These are phyloP conservation scores for Alviniconcha strummeri DNA, from an alignment of 2,888 invertebrate species.

Conservation along the genomic window DNA sequence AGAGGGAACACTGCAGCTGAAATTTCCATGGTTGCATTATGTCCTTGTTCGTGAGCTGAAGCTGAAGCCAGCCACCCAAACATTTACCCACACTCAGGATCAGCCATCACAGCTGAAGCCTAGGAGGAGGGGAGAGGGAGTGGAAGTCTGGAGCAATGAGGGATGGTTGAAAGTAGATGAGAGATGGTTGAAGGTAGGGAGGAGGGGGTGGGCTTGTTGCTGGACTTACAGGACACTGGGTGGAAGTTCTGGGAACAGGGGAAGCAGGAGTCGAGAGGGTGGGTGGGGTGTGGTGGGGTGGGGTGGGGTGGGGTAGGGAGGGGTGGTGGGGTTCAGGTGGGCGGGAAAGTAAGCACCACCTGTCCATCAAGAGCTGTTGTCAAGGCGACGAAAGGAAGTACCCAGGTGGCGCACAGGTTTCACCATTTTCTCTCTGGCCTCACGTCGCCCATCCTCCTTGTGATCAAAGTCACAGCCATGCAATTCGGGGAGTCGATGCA, in stretches of 20 bases:
- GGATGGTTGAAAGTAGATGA: too few relatives aligned
- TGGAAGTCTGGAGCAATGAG: too few relatives aligned
- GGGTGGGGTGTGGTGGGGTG: neutral
- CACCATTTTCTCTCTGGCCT: slow-evolving; percentile 72
- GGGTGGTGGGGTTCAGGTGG: neutral
- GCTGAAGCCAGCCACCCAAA: too few relatives aligned
- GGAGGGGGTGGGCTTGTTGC: too few relatives aligned
- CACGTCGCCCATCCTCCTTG: slow-evolving; percentile 70
- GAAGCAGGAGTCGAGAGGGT: neutral
- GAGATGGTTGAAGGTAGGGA: too few relatives aligned
- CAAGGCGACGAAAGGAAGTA: slow-evolving; percentile 65
- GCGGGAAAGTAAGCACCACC: neutral
- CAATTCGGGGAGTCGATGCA: slow-evolving; percentile 71
- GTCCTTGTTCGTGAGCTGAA: too few relatives aligned
- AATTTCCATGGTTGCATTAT: too few relatives aligned
- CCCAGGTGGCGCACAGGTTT: slow-evolving; percentile 71
- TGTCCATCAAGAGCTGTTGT: slow-evolving; percentile 57
- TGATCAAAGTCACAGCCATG: slow-evolving; percentile 72
- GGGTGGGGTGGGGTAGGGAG: neutral
- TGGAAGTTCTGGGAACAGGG: slow-evolving; percentile 2
- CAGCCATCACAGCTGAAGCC: too few relatives aligned
- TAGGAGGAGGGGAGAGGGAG: too few relatives aligned
- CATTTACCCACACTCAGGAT: too few relatives aligned
- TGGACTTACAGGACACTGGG: neutral
- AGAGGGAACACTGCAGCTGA: too few relatives aligned